Conservation (phyloP, 2,797 vertebrate species). For the Cyprinodon diabolis region DNA sequence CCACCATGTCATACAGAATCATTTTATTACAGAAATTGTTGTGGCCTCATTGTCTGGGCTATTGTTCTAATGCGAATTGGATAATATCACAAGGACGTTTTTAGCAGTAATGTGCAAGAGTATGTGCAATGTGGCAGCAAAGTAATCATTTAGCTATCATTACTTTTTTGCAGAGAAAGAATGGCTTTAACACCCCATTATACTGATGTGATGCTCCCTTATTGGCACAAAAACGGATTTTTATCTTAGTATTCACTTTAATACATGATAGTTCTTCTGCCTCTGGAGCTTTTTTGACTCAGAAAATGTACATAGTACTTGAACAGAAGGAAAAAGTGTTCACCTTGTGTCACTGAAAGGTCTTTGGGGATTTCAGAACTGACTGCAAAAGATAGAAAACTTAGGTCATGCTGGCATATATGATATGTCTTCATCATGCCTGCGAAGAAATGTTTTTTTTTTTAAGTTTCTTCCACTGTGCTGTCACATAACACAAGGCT, state of each 20-base stretch:
- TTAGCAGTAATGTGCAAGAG: slow-evolving; percentile 17
- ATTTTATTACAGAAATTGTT: slow-evolving; percentile 36
- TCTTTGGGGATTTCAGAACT: slow-evolving; percentile 23
- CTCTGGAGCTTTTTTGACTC: slow-evolving; percentile 22
- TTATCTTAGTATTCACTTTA: slow-evolving; percentile 31
- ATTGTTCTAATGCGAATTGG: slow-evolving; percentile 47
- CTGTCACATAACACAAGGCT: slow-evolving; percentile 7
- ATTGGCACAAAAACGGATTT: slow-evolving; percentile 31
- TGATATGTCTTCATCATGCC: slow-evolving; percentile 39
- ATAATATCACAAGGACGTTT: slow-evolving; percentile 39
- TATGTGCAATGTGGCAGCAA: slow-evolving; percentile 59
- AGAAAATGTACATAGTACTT: slow-evolving; percentile 3
- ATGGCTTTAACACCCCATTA: slow-evolving; percentile 53
- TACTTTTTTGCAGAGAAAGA: slow-evolving; percentile 47
- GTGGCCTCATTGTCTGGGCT: slow-evolving; percentile 30
- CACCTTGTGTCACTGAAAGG: slow-evolving; percentile 15
- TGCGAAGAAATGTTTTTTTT: slow-evolving; percentile 19
- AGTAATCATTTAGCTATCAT: slow-evolving; percentile 66
- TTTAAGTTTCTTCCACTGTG: slow-evolving; percentile 9
- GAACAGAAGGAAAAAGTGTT: slow-evolving; percentile 11
- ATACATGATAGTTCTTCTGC: slow-evolving; percentile 37
- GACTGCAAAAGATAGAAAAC: slow-evolving; percentile 26
- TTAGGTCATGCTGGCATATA: slow-evolving; percentile 45
- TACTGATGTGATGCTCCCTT: slow-evolving; percentile 30
- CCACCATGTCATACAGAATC: slow-evolving; percentile 19